Percentiles rank a stretch among this genome's conserved stretches.
phyloP scores from a whole-genome alignment of 2,113 vertebrate species.

The Xenopus borealis region DNA sequence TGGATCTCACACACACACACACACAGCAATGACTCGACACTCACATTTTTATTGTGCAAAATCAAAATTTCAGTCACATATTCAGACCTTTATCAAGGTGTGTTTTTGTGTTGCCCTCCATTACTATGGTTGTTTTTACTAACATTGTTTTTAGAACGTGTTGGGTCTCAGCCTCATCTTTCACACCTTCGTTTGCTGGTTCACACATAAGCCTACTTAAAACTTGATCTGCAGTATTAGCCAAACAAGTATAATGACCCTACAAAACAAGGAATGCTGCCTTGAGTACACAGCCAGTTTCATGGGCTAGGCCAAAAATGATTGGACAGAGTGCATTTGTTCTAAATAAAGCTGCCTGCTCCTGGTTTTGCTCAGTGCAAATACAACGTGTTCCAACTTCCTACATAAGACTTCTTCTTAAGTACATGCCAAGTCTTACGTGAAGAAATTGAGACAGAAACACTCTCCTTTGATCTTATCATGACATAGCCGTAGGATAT shows the following conservation, averaged over 20 bases:
- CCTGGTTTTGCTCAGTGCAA: background rate
- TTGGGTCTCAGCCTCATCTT: background rate
- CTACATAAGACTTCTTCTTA: background rate
- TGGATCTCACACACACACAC: too few species aligned
- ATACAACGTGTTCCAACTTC: conserved; percentile 3
- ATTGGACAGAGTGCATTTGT: background rate
- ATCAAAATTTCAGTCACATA: too few species aligned
- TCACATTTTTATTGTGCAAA: too few species aligned
- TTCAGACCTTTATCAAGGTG: too few species aligned
- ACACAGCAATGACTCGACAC: too few species aligned
- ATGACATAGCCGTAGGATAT: background rate
- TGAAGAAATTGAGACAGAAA: background rate
- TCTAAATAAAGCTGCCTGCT: background rate
- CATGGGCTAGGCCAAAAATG: background rate
- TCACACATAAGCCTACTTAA: background rate
- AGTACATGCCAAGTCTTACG: background rate
- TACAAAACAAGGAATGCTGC: background rate
- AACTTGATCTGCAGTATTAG: background rate
- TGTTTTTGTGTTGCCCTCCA: too few species aligned
- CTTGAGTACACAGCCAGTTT: background rate
- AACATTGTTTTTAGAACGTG: too few species aligned
- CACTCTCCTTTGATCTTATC: background rate
- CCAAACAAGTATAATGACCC: background rate
- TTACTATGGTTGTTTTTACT: too few species aligned
- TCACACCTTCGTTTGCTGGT: background rate